Base-by-base conservation (phyloP, 92 coral and sea anemone species). In the Paragorgia papillata region DNA sequence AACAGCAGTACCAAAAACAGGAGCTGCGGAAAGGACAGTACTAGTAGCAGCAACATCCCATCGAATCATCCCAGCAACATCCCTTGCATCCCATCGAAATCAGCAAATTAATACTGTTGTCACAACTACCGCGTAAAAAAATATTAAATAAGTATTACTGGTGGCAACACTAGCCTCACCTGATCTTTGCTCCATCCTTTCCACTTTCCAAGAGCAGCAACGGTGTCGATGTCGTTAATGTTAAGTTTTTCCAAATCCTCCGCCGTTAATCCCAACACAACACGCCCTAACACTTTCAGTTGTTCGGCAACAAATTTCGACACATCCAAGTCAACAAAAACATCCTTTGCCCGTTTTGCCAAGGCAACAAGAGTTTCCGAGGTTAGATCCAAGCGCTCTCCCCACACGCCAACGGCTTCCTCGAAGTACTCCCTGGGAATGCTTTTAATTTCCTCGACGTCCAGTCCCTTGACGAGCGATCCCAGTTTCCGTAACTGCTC, bases 171-270 rank as follows among this genome's bases (percentile, higher is more conserved):
- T 7, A 31, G 26, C 33, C 27, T 46, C 49, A 94, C 99, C 99
- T 95, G 99, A 17, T 91, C 89, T 31, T 75, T 57, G 8, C 86
- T 91, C 99, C 99, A 95, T 0, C 89, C 99, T 73, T 88, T 88
- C 86, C 90, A 87, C 57, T 89, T 87, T 10, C 99, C 99, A n/a
- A 95, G 90, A 13, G 99, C 97, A 2, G 95, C 97, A 74, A 95
- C 79, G 43, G 86, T 64, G 68, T 95, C 99, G 50, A 86, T 68
- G 79, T 83, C 91, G 44, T 95, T 96, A 44, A 95, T 74, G 7
- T 87, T 85, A 27, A 95, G 90, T 49, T 91, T 88, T 49, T 91
- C 95, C 62, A 95, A 82, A 56, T 95, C 99, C 41, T 89, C 89
- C 14, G 92, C 87, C 2, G 87, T 57, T 19, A 95, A 81, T 33